Evolutionary conservation across 2,113 vertebrate species (phyloP).

Genomic region (Sinocyclocheilus rhinocerous): DNA sequence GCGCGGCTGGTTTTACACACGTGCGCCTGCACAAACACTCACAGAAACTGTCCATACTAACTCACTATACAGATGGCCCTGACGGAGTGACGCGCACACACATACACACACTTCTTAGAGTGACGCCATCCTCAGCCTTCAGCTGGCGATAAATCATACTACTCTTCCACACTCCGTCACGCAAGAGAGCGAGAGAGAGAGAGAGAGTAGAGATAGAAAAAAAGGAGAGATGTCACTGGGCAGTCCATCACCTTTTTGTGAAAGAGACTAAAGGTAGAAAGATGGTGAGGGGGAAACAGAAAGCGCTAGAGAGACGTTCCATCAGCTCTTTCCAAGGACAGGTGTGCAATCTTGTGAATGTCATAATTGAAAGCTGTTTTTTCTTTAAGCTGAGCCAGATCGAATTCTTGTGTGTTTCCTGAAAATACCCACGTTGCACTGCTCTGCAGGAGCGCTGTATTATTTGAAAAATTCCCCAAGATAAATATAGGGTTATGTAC

Average conservation of each 20-base stretch:
- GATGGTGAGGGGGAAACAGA: not conserved
- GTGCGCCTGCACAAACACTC: not conserved
- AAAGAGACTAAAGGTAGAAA: constrained; percentile 19
- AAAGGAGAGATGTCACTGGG: constrained; percentile 16
- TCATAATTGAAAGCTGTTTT: constrained; percentile 41
- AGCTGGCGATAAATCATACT: constrained; percentile 49
- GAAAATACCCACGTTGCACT: constrained; percentile 34
- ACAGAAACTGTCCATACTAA: constrained; percentile 33
- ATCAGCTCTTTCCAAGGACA: constrained; percentile 30
- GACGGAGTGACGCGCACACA: constrained; percentile 18
- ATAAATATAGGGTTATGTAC: constrained; percentile 37
- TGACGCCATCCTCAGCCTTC: constrained; percentile 50
- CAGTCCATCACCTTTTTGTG: constrained; percentile 39
- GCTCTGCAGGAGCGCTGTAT: constrained; percentile 34
- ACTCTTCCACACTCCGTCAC: constrained; percentile 38
- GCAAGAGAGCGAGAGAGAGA: constrained; percentile 29
- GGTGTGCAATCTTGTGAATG: constrained; percentile 44
- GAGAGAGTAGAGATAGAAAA: constrained; percentile 2
- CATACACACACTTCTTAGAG: constrained; percentile 12
- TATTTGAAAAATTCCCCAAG: constrained; percentile 23
- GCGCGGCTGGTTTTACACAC: constrained; percentile 16
- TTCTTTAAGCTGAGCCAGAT: constrained; percentile 27
- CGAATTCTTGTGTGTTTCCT: constrained; percentile 30
- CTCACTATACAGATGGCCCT: constrained; percentile 42
- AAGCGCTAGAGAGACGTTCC: constrained; percentile 5